Evolutionary conservation across 2,113 vertebrate genomes (phyloP).

Genomic region (Rhinichthys klamathensis): DNA sequence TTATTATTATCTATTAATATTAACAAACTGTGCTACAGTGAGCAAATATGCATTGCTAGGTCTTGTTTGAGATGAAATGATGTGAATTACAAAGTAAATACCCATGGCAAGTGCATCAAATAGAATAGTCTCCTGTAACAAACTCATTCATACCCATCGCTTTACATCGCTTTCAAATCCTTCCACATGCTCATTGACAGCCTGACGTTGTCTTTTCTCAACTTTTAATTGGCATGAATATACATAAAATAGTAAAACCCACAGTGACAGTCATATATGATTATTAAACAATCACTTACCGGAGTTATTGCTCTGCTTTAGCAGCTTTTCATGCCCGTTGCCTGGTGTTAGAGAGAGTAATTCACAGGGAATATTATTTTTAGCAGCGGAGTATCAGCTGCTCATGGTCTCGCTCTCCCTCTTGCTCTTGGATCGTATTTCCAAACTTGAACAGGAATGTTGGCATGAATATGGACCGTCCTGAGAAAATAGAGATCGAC

Average conservation of each 20-base stretch:
- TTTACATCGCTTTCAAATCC: not conserved
- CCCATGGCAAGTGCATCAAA: not conserved
- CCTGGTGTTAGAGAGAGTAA: conserved; percentile 55
- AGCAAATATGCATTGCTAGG: not conserved
- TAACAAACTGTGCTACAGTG: not conserved
- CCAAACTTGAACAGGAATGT: conserved; percentile 65
- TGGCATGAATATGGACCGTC: conserved; percentile 35
- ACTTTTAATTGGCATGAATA: not conserved
- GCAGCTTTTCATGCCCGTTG: conserved; percentile 63
- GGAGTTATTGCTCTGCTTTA: conserved; percentile 54
- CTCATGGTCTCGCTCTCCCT: conserved; percentile 51
- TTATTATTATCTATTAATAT: too few relatives aligned
- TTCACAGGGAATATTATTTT: conserved; percentile 85
- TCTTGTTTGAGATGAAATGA: not conserved
- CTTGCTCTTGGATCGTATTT: conserved; percentile 82
- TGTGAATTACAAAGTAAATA: not conserved
- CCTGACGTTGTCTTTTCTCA: not conserved
- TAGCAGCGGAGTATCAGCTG: conserved; percentile 88
- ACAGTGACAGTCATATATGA: not conserved
- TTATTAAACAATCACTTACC: conserved; percentile 63
- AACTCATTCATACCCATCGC: not conserved
- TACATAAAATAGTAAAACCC: not conserved
- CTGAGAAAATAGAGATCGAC: conserved; percentile 21
- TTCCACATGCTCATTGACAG: not conserved
- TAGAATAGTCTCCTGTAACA: not conserved